These are phyloP conservation scores for Vanacampus margaritifer DNA, from an alignment of 2,113 vertebrate species.

Conservation along the genomic window DNA sequence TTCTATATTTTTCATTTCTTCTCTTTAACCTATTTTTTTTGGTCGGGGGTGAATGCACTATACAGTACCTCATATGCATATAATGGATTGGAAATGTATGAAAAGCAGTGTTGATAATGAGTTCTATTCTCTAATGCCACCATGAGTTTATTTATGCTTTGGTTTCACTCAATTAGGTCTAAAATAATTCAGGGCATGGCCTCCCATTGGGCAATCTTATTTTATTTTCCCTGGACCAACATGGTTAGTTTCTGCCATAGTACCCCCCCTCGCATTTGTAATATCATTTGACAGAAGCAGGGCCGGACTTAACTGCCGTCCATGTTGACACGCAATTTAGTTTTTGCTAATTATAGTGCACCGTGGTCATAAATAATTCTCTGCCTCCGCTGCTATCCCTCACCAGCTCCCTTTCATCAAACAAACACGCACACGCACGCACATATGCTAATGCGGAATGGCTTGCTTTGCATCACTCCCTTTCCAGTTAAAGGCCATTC, in stretches of 20 bases:
- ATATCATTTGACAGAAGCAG: slow-evolving; percentile 51
- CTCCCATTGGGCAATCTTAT: slow-evolving; percentile 27
- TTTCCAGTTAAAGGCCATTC: slow-evolving; percentile 56
- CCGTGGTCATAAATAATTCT: slow-evolving; percentile 66
- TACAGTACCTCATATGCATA: slow-evolving; percentile 1
- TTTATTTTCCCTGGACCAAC: slow-evolving; percentile 20
- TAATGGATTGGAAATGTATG: neutral
- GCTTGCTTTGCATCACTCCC: slow-evolving; percentile 42
- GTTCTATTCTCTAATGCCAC: neutral
- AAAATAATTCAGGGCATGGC: slow-evolving; percentile 34
- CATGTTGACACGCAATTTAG: slow-evolving; percentile 62
- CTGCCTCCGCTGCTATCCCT: slow-evolving; percentile 36
- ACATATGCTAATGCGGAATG: slow-evolving; percentile 42
- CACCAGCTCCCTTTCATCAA: slow-evolving; percentile 24
- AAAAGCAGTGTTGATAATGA: neutral
- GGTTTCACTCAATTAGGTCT: slow-evolving; percentile 35
- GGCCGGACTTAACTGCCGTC: slow-evolving; percentile 56
- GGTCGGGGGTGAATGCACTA: no score
- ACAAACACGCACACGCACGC: slow-evolving; percentile 31
- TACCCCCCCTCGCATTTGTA: slow-evolving; percentile 33
- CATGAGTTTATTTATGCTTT: slow-evolving; percentile 27
- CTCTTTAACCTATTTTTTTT: no score
- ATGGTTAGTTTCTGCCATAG: slow-evolving; percentile 7
- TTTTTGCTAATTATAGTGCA: slow-evolving; percentile 73
- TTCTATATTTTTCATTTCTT: no score